These are phyloP conservation scores for Trichomycterus rosablanca DNA, from an alignment of 2,113 vertebrate genomes.

Conservation along the genomic window DNA sequence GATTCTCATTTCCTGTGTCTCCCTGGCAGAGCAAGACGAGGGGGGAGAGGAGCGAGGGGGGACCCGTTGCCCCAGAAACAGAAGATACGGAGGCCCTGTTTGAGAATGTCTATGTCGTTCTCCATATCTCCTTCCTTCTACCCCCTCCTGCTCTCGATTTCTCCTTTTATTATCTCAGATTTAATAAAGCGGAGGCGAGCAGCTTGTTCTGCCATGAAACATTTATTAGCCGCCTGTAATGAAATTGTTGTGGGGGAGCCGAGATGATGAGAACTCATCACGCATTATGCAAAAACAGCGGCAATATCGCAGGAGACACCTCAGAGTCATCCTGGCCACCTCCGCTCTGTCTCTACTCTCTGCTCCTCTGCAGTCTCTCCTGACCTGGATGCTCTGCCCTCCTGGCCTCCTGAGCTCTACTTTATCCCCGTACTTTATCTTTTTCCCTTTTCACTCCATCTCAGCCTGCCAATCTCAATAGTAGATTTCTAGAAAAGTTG, in stretches of 20 bases:
- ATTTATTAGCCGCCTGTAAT: conserved; percentile 92
- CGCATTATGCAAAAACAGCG: conserved; percentile 79
- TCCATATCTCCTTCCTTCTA: conserved; percentile 56
- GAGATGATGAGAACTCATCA: conserved; percentile 74
- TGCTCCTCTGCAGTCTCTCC: conserved; percentile 25
- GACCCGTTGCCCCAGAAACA: conserved; percentile 76
- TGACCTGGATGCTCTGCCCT: conserved; percentile 18
- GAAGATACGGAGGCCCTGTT: conserved; percentile 70
- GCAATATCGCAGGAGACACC: conserved; percentile 62
- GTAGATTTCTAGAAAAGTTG: too few relatives aligned
- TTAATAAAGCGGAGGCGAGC: conserved; percentile 83
- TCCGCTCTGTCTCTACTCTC: conserved; percentile 15
- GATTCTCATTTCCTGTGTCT: conserved; percentile 87
- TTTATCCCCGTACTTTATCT: conserved; percentile 12
- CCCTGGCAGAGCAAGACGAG: conserved; percentile 67
- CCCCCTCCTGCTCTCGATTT: conserved; percentile 52
- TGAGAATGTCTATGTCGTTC: conserved; percentile 68
- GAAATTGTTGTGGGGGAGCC: conserved; percentile 80
- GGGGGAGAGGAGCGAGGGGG: conserved; percentile 46
- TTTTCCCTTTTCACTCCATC: conserved; percentile 17
- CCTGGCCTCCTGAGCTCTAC: conserved; percentile 28
- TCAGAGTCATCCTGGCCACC: conserved; percentile 27
- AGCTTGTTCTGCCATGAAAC: conserved; percentile 86
- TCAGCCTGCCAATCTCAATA: not conserved
- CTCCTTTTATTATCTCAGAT: conserved; percentile 85